Conservation (phyloP, 2,888 invertebrate species). For the Adineta ricciae region DNA sequence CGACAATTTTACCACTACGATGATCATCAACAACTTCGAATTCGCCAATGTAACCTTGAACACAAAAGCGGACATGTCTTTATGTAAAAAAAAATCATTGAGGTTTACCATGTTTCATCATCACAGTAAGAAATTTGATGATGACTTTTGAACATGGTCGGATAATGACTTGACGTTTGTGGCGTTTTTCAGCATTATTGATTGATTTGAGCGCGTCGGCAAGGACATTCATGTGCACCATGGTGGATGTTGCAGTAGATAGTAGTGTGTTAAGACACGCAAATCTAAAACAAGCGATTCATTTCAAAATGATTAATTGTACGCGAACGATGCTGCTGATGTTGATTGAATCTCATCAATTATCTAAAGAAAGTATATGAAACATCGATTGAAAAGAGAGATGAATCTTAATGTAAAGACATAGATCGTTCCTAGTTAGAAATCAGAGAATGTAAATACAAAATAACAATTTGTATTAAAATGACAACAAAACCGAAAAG, state of each 20-base stretch:
- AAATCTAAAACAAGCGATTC: conserved; percentile 3
- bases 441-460: neutral
- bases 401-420: neutral
- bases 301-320: no score
- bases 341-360: no score
- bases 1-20: conserved; percentile 95
- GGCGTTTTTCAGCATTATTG: conserved; percentile 97
- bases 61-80: no score
- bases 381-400: neutral
- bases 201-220: conserved; percentile 97
- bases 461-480: neutral
- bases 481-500: neutral
- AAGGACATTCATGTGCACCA: conserved; percentile 99
- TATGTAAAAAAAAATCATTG: neutral
- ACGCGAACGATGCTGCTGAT: no score
- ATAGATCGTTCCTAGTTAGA: neutral
- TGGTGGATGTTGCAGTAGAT: conserved; percentile 48
- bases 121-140: conserved; percentile 92
- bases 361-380: no score
- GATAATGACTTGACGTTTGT: conserved; percentile 94
- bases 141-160: conserved; percentile 98
- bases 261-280: neutral
- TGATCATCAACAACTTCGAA: conserved; percentile 99
- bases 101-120: conserved; percentile 84
- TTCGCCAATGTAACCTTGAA: conserved; percentile 77